Conservation (phyloP, 2,113 vertebrate genomes). For the Halcyon malimbica region DNA sequence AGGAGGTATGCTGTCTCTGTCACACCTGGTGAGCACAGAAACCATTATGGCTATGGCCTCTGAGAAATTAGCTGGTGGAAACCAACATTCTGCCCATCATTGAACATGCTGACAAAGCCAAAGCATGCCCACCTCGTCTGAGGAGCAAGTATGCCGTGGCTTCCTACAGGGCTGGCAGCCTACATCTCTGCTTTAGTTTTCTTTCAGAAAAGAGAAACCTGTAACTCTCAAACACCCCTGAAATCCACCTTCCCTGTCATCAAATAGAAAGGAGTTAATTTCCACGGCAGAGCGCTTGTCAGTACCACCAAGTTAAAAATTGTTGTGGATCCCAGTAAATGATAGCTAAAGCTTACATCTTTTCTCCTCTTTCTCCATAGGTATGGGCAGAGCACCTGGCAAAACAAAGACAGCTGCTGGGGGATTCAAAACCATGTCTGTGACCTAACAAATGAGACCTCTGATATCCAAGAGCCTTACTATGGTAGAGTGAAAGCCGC, state of each 20-base stretch:
- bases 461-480: slow-evolving; percentile 61
- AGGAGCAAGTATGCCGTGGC: not conserved
- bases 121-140: rapidly evolving
- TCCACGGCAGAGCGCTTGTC: not conserved
- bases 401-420: slow-evolving; percentile 69
- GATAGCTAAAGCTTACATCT: not conserved
- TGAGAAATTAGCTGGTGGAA: not conserved
- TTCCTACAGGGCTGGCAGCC: not conserved
- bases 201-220: not conserved
- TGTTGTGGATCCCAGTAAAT: not conserved
- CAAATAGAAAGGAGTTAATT: not conserved
- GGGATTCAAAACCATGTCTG: slow-evolving; percentile 59
- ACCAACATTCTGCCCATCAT: rapidly evolving
- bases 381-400: slow-evolving; percentile 72
- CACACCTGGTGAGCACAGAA: not conserved
- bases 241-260: not conserved
- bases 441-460: slow-evolving; percentile 74
- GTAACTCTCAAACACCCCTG: not conserved
- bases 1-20: not conserved
- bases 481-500: slow-evolving; percentile 64
- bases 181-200: not conserved
- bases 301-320: not conserved
- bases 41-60: not conserved
- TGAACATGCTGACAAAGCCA: not conserved
- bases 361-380: slow-evolving; percentile 30